Evolutionary conservation across 1,140 invertebrate species (phyloP).

Genomic region (Zophobas atratus): DNA sequence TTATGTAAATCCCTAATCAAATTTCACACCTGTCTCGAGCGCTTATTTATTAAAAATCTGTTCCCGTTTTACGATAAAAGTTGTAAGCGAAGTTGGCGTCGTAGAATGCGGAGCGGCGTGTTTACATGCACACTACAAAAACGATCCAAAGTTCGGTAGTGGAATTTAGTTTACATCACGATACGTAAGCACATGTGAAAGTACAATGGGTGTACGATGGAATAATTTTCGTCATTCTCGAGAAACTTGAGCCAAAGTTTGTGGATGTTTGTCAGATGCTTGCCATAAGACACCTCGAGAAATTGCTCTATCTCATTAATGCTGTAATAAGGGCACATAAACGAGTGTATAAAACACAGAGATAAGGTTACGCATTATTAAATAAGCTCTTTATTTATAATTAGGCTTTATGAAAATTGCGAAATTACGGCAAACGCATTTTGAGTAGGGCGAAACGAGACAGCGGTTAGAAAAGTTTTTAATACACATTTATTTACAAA

Average conservation of each 20-base stretch:
- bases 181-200: background rate
- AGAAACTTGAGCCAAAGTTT: conserved; percentile 29
- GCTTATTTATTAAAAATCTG: too few species aligned
- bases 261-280: conserved; percentile 31
- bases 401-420: conserved; percentile 32
- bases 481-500: conserved; percentile 67
- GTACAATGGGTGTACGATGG: conserved; percentile 22
- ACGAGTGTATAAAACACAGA: conserved; percentile 35
- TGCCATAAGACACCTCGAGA: conserved; percentile 25
- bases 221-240: conserved; percentile 5
- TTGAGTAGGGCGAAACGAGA: background rate
- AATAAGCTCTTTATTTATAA: conserved; percentile 41
- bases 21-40: too few species aligned
- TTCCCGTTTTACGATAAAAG: too few species aligned
- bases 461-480: conserved; percentile 35
- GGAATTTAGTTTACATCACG: too few species aligned
- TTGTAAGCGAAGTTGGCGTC: too few species aligned
- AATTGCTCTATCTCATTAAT: conserved; percentile 32
- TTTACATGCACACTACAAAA: too few species aligned
- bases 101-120: too few species aligned
- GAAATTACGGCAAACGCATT: background rate
- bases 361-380: conserved; percentile 40
- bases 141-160: too few species aligned
- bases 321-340: conserved; percentile 14
- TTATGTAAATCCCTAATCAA: too few species aligned